Evolutionary conservation across 2,797 vertebrate species (phyloP).

Genomic region (Chanos chanos): DNA sequence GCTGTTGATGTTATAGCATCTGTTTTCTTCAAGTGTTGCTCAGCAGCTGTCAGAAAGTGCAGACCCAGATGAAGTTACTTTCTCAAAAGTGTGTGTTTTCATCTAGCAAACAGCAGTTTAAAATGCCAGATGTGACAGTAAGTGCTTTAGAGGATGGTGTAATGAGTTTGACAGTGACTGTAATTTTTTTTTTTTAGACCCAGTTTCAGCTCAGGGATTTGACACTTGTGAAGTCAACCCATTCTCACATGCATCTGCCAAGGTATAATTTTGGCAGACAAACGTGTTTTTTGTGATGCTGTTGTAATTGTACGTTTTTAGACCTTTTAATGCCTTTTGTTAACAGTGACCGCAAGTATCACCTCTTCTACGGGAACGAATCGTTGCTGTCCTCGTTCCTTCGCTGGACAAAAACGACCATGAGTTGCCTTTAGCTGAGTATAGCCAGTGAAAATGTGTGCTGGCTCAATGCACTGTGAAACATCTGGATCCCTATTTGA

Average conservation of each 20-base stretch:
- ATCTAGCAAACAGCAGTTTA: conserved; percentile 16
- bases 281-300: conserved; percentile 3
- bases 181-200: conserved; percentile 29
- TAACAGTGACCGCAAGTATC: conserved; percentile 15
- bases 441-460: too few species aligned
- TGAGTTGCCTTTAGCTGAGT: too few species aligned
- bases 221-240: conserved; percentile 10
- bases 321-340: not conserved
- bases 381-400: conserved; percentile 14
- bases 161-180: conserved; percentile 32
- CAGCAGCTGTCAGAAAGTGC: conserved; percentile 36
- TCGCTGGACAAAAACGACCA: too few species aligned
- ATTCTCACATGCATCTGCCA: not conserved
- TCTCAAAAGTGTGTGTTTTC: conserved; percentile 16
- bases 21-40: conserved; percentile 39
- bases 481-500: too few species aligned
- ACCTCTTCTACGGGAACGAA: conserved; percentile 1
- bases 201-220: conserved; percentile 23
- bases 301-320: conserved; percentile 14
- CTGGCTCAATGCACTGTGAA: too few species aligned
- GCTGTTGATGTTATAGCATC: conserved; percentile 38
- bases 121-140: conserved; percentile 22
- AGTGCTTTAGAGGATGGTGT: conserved; percentile 31
- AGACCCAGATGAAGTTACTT: conserved; percentile 30
- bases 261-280: conserved; percentile 29